Conservation (phyloP, 2,888 invertebrate genomes). For the Fragum sueziense region DNA sequence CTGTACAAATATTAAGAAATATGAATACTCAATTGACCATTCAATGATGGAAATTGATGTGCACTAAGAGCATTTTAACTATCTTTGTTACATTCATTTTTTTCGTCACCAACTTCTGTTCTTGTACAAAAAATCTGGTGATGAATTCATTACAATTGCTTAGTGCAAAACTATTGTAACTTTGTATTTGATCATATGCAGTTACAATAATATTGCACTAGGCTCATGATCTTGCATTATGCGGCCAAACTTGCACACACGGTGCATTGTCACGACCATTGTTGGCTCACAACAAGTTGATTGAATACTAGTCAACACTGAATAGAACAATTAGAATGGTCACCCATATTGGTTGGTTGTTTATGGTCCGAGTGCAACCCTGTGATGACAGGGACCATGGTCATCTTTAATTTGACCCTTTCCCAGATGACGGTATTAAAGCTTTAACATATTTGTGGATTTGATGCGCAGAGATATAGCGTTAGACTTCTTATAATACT, state of each 20-base stretch:
- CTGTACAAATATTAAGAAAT: too few relatives aligned
- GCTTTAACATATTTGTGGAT: too few relatives aligned
- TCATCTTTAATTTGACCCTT: conserved; percentile 12
- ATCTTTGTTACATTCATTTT: not conserved
- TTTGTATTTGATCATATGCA: too few relatives aligned
- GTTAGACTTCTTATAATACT: too few relatives aligned
- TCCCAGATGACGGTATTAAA: too few relatives aligned
- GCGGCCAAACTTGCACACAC: not conserved
- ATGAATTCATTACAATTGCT: too few relatives aligned
- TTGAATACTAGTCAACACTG: not conserved
- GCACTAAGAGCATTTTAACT: not conserved
- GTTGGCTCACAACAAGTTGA: not conserved
- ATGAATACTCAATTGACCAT: too few relatives aligned
- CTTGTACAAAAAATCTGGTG: not conserved
- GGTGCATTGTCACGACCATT: not conserved
- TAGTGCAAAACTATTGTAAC: too few relatives aligned
- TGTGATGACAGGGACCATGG: conserved; percentile 5
- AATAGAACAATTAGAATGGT: not conserved
- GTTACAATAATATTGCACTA: too few relatives aligned
- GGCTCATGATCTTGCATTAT: too few relatives aligned
- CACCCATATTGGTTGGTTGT: not conserved
- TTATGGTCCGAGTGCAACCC: not conserved
- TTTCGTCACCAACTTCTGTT: not conserved
- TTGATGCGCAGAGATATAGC: too few relatives aligned
- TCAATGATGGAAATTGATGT: too few relatives aligned